phyloP scores from a whole-genome alignment of 2,888 invertebrate genomes.

The Himalopsyche tibetana region DNA sequence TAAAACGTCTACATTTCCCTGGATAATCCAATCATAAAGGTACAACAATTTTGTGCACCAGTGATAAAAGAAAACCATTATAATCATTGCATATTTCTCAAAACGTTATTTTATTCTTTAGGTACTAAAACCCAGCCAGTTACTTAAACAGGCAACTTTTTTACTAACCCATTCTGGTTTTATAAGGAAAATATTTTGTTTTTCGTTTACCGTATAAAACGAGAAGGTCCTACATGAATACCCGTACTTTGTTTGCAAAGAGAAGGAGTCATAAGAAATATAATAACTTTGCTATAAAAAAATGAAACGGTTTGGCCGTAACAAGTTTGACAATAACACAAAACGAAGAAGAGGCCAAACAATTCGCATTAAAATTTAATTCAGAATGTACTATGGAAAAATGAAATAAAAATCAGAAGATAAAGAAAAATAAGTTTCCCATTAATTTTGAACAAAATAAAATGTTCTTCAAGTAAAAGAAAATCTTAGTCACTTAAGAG shows the following conservation, averaged over 20 bases:
- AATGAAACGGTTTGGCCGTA: constrained; percentile 5
- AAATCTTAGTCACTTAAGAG: too few relatives aligned
- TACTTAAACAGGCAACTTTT: constrained; percentile 14
- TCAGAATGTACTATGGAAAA: too few relatives aligned
- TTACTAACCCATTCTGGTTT: background rate
- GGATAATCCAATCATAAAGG: background rate
- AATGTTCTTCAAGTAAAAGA: too few relatives aligned
- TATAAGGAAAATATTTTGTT: constrained; percentile 9
- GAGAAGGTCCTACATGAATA: background rate
- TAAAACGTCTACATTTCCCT: background rate
- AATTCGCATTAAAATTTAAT: background rate
- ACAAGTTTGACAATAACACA: constrained; percentile 29
- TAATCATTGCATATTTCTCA: constrained; percentile 29
- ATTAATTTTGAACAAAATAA: too few relatives aligned
- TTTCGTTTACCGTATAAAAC: constrained; percentile 11
- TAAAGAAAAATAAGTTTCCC: too few relatives aligned
- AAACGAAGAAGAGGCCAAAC: background rate
- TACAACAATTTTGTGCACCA: constrained; percentile 4
- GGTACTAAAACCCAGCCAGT: constrained; percentile 1
- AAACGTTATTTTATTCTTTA: constrained; percentile 2
- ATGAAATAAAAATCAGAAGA: too few relatives aligned
- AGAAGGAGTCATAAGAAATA: constrained; percentile 4
- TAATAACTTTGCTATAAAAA: constrained; percentile 21
- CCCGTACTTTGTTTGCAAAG: constrained; percentile 13
- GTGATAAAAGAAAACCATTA: background rate